These are phyloP conservation scores for Nomada fabriciana DNA, from an alignment of 2,888 invertebrate genomes.

Conservation along the genomic window DNA sequence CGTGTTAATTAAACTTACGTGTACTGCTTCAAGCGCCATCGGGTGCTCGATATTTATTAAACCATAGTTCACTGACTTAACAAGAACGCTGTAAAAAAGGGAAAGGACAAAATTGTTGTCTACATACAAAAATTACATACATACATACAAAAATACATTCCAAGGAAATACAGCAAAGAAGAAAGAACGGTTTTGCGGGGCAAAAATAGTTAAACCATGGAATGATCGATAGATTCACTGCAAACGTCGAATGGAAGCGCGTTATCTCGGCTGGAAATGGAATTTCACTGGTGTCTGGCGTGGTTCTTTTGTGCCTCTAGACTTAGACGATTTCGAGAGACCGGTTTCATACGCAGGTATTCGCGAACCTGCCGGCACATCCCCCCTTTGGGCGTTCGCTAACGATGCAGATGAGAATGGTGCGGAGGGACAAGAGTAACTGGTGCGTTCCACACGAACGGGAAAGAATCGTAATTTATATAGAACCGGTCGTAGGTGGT, in stretches of 20 bases:
- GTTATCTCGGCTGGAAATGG: slow-evolving; percentile 28
- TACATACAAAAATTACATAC: too few relatives aligned
- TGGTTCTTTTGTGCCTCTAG: slow-evolving; percentile 34
- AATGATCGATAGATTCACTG: neutral
- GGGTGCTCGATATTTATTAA: too few relatives aligned
- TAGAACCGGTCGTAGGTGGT: slow-evolving; percentile 48
- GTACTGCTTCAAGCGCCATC: too few relatives aligned
- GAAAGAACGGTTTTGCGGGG: too few relatives aligned
- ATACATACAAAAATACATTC: too few relatives aligned
- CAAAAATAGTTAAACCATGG: neutral
- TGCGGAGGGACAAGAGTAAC: slow-evolving; percentile 5
- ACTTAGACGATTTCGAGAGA: slow-evolving; percentile 61
- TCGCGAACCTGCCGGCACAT: slow-evolving; percentile 36
- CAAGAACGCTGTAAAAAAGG: too few relatives aligned
- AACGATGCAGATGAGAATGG: slow-evolving; percentile 23
- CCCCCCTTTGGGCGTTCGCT: neutral
- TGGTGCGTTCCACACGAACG: slow-evolving; percentile 15
- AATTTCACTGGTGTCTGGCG: slow-evolving; percentile 10
- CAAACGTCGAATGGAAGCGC: neutral
- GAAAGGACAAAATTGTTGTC: too few relatives aligned
- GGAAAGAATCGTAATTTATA: slow-evolving; percentile 48
- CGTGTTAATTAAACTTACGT: too few relatives aligned
- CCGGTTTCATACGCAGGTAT: slow-evolving; percentile 64
- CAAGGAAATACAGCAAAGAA: too few relatives aligned
- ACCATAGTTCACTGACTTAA: too few relatives aligned